Percentiles rank a stretch among this genome's conserved stretches.
Conservation (phyloP, 2,797 vertebrate genomes). For the Pteropus rufus region DNA sequence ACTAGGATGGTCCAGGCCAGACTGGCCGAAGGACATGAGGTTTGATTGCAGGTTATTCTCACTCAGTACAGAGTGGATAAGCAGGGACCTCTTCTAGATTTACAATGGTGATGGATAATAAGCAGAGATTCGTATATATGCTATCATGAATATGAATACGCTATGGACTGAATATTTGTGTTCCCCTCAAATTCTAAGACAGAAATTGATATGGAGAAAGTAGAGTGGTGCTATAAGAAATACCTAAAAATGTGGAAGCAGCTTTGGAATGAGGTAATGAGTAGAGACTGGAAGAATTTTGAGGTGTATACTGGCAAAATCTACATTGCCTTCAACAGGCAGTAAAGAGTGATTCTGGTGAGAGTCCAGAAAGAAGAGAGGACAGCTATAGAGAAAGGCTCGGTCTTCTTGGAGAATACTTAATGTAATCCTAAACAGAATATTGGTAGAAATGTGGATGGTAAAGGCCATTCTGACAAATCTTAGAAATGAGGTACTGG, state of each 20-base stretch:
- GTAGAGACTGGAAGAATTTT: not conserved
- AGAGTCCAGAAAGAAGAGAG: not conserved
- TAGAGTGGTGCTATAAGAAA: not conserved
- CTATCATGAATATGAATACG: not conserved
- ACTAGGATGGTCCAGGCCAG: not conserved
- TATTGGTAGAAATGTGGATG: not conserved
- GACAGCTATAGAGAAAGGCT: not conserved
- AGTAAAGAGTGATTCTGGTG: not conserved
- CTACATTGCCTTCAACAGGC: not conserved
- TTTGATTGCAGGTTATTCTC: not conserved
- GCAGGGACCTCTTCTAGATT: not conserved
- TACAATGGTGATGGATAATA: not conserved
- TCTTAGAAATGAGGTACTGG: not conserved
- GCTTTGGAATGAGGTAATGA: not conserved
- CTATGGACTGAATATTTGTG: not conserved
- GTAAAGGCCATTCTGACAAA: not conserved
- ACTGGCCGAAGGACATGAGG: not conserved
- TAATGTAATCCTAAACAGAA: not conserved
- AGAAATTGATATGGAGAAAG: not conserved
- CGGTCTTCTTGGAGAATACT: not conserved
- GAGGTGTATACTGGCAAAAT: not conserved
- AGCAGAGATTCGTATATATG: not conserved
- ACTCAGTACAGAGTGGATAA: not conserved
- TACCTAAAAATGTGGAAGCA: not conserved
- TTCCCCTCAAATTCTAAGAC: not conserved